Base-by-base conservation (phyloP, 2,113 vertebrate species). In the Xerus inauris region DNA sequence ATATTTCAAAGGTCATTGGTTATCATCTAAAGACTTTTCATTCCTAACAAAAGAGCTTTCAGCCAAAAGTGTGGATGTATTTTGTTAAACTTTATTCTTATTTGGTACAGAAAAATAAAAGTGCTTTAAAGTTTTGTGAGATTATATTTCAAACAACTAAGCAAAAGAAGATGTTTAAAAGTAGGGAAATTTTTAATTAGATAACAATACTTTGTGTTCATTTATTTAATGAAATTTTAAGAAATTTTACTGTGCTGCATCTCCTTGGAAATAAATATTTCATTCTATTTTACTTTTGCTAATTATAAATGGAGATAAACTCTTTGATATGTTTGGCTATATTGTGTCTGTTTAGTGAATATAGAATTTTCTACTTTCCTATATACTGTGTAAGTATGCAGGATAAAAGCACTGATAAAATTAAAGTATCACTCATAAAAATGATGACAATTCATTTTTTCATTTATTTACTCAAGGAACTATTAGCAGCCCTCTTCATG, bases 131-230 rank as follows among this genome's bases (percentile, higher is more conserved):
- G 69, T 91, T 93, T 59, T 64, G 28, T 88, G 28, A 16, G 16
- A 71, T 51, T 47, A 62, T 87, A 75, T 93, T 85, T 94, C 51
- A 83, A 82, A 65, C 5, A 94, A 51, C n/a, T 51, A 65, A 92
- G 38, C 40, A 89, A 88, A 88, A 85, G 22, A 24, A 77, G 54
- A 49, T 35, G 12, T 1, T 91, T n/a, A 72, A 64, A 65, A 28
- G 6, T 38, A 1, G 35, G 16, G 85, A 62, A 54, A 19, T 5
- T 35, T 59, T 69, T 32, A 83, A 71, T 51, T 67, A 81, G 49
- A 96, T 89, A 49, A 5, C 13, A 49, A 71, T 67, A 8, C 11
- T 76, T 67, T 75, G 10, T 76, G 11, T 73, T 80, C 2, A 62
- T 69, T 57, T 73, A 69, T 71, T 94, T 89, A 54, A 54, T 35